A percentile compares a stretch with the other conserved stretches of the same genome.
Conservation (phyloP, 2,113 vertebrate species). For the Hemibates koningsi region DNA sequence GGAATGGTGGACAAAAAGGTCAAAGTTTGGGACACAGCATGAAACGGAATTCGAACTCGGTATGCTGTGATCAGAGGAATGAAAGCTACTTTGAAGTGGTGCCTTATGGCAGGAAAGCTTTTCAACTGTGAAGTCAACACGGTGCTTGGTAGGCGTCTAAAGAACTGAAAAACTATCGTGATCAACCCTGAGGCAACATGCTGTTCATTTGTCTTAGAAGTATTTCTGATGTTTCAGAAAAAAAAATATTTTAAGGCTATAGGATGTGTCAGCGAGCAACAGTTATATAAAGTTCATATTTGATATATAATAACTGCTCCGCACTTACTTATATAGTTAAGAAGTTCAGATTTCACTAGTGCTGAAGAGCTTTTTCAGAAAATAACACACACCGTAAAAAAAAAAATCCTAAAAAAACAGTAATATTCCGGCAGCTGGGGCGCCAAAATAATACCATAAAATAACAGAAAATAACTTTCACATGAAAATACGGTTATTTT, state of each 20-base stretch:
- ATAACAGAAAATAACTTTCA: no score
- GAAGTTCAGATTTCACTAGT: neutral
- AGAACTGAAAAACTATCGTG: neutral
- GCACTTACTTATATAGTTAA: neutral
- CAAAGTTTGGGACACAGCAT: slow-evolving; percentile 5
- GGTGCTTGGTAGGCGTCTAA: neutral
- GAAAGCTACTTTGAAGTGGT: slow-evolving; percentile 33
- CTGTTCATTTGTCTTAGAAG: neutral
- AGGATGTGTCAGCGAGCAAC: neutral
- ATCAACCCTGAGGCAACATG: neutral
- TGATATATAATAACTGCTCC: neutral
- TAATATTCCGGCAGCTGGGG: no score
- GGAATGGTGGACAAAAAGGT: slow-evolving; percentile 23
- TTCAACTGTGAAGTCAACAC: neutral
- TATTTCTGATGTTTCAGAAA: neutral
- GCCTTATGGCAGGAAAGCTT: neutral
- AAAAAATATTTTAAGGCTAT: neutral
- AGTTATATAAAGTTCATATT: neutral
- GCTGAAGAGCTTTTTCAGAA: neutral
- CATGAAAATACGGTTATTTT: no score
- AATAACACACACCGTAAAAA: neutral
- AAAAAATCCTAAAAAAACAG: no score
- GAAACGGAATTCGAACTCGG: neutral
- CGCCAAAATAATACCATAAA: no score
- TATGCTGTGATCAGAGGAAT: slow-evolving; percentile 1